A percentile compares a stretch with the other conserved stretches of the same genome.
Conservation (phyloP, 92 coral and sea anemone species). For the Palythoa caribaeorum region DNA sequence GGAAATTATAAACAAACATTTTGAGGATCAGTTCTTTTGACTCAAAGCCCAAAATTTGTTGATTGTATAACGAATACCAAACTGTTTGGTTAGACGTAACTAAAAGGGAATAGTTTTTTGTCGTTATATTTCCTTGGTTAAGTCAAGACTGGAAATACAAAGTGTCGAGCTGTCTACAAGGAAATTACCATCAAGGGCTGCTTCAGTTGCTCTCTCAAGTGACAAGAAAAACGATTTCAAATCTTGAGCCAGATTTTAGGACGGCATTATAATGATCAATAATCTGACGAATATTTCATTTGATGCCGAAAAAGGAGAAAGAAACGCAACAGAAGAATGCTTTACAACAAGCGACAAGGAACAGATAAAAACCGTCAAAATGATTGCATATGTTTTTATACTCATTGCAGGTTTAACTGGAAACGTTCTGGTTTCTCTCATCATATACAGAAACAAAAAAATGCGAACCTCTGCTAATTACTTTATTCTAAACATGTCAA, state of each 20-base stretch:
- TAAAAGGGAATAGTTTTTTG: background rate
- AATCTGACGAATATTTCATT: background rate
- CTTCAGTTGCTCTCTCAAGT: background rate
- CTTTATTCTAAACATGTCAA: conserved; percentile 74
- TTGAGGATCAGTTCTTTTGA: background rate
- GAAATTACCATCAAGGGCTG: background rate
- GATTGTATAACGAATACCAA: background rate
- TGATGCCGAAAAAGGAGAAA: background rate
- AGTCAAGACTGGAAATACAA: background rate
- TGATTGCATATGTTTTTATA: conserved; percentile 25
- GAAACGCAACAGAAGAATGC: conserved; percentile 1
- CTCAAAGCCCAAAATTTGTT: conserved; percentile 2
- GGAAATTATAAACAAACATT: background rate
- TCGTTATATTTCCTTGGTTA: background rate
- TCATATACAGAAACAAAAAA: conserved; percentile 57
- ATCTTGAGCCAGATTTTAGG: background rate
- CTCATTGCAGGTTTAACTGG: conserved; percentile 35
- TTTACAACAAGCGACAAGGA: background rate
- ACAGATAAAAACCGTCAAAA: background rate
- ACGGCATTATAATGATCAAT: background rate
- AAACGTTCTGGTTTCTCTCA: conserved; percentile 57
- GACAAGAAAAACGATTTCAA: background rate
- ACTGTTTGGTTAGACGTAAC: background rate
- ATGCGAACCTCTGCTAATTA: conserved; percentile 67
- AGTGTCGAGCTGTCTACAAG: background rate